Conservation (phyloP, 2,888 invertebrate species). For the Catocala fraxini region DNA sequence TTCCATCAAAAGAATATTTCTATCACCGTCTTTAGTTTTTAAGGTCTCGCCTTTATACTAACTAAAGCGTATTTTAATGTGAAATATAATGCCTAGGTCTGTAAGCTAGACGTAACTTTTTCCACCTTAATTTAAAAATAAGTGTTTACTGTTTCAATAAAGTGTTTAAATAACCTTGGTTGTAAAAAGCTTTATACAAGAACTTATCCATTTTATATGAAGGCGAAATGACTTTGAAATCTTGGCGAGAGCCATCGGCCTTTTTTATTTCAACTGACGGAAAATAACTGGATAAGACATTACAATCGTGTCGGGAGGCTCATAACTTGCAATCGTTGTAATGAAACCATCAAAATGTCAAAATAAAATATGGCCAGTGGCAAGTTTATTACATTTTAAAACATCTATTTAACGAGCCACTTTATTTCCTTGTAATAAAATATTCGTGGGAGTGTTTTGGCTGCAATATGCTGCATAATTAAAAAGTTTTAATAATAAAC, state of each 20-base stretch:
- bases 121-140: no score
- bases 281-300: slow-evolving; percentile 25
- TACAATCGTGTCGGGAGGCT: slow-evolving; percentile 10
- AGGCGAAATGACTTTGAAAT: not conserved
- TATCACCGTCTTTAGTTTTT: no score
- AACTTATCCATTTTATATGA: not conserved
- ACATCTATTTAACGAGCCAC: slow-evolving; percentile 17
- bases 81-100: no score
- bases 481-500: no score
- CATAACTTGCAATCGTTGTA: slow-evolving; percentile 19
- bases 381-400: slow-evolving; percentile 29
- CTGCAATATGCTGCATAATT: no score
- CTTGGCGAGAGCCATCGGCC: not conserved
- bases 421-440: not conserved
- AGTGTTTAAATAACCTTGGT: not conserved
- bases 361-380: slow-evolving; percentile 30
- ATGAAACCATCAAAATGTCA: slow-evolving; percentile 24
- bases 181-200: not conserved
- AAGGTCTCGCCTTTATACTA: no score
- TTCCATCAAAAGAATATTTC: no score
- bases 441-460: not conserved
- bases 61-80: no score
- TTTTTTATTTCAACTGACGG: slow-evolving; percentile 17
- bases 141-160: not conserved
- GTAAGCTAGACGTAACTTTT: no score